A percentile compares a stretch with the other conserved stretches of the same genome.
These are phyloP conservation scores for Cassiopea andromeda DNA, from an alignment of 30 jellyfish, hydroid and myxozoan species.

Conservation along the genomic window DNA sequence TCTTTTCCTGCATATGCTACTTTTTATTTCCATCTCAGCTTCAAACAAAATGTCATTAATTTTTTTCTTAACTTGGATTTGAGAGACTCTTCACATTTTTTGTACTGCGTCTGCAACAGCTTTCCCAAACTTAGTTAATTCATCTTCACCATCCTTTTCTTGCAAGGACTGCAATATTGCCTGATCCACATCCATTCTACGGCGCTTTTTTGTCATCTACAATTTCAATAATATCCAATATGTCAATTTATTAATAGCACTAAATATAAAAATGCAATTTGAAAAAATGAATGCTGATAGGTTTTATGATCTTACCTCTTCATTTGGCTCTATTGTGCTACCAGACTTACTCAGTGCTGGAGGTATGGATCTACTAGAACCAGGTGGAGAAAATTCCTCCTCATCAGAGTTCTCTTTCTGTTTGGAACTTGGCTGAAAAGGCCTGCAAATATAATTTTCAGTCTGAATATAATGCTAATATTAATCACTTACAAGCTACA, in stretches of 20 bases:
- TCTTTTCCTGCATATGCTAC: too few species aligned
- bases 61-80: conserved; percentile 1
- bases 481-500: too few species aligned
- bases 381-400: not conserved
- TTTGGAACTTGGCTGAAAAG: too few species aligned
- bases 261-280: too few species aligned
- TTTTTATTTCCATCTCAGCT: conserved; percentile 16
- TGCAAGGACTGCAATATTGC: not conserved
- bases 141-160: conserved; percentile 23
- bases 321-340: too few species aligned
- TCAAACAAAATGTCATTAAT: conserved; percentile 30
- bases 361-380: not conserved
- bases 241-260: too few species aligned
- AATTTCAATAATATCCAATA: not conserved
- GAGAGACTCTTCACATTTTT: conserved; percentile 16
- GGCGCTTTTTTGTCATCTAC: not conserved
- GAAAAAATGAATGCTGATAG: too few species aligned
- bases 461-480: too few species aligned
- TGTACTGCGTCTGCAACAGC: conserved; percentile 30
- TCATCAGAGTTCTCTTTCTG: too few species aligned
- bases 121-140: conserved; percentile 7
- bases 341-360: not conserved
- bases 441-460: too few species aligned
- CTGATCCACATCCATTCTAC: not conserved
- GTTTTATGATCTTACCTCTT: too few species aligned